phyloP scores from a whole-genome alignment of 2,113 vertebrate species.

The Poeciliopsis prolifica region DNA sequence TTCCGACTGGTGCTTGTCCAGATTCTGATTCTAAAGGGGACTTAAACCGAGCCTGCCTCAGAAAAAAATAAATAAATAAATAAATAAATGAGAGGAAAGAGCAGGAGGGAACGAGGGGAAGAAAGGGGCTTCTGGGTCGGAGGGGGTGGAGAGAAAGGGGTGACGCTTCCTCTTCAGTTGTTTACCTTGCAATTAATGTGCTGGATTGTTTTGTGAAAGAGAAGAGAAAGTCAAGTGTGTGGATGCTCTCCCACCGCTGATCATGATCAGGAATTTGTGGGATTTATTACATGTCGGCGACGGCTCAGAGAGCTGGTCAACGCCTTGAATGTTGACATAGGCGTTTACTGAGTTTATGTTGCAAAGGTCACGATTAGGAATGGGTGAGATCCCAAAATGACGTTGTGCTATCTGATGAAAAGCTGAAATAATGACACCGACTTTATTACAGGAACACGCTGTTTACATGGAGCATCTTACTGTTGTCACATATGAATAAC shows the following conservation, averaged over 20 bases:
- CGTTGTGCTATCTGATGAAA: not conserved
- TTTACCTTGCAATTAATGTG: conserved; percentile 73
- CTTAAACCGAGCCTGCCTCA: conserved; percentile 64
- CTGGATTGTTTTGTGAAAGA: conserved; percentile 53
- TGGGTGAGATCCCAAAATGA: not conserved
- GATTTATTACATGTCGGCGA: conserved; percentile 19
- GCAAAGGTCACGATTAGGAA: conserved; percentile 38
- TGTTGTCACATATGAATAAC: not conserved
- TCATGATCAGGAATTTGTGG: conserved; percentile 30
- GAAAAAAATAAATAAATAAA: conserved; percentile 32
- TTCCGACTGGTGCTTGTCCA: conserved; percentile 78
- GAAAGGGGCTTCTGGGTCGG: conserved; percentile 36
- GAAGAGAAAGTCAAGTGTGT: conserved; percentile 66
- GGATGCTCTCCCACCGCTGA: conserved; percentile 33
- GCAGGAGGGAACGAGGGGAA: conserved; percentile 5
- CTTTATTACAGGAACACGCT: not conserved
- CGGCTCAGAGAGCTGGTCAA: conserved; percentile 23
- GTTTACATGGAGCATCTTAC: not conserved
- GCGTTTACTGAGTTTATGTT: conserved; percentile 29
- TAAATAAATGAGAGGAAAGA: too few species aligned
- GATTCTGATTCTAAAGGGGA: conserved; percentile 69
- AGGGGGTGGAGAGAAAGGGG: conserved; percentile 13
- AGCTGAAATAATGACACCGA: not conserved
- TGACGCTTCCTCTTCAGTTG: conserved; percentile 62
- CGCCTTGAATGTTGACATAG: conserved; percentile 47